Conservation (phyloP, 2,888 invertebrate genomes). For the Thecocarcelia acutangulata region DNA sequence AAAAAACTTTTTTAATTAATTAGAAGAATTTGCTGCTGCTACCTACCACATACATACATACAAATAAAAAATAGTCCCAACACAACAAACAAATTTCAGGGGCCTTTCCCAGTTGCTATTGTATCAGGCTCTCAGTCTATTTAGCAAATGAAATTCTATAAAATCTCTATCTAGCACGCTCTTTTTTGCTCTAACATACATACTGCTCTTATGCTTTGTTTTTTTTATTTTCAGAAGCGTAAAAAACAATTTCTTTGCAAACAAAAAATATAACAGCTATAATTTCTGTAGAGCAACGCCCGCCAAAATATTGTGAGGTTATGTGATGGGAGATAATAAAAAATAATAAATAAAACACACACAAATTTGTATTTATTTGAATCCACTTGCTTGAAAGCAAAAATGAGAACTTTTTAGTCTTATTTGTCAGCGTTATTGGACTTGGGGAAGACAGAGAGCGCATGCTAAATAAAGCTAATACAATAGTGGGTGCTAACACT, state of each 20-base stretch:
- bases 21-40: too few relatives aligned
- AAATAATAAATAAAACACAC: constrained; percentile 66
- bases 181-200: too few relatives aligned
- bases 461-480: too few relatives aligned
- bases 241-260: constrained; percentile 1
- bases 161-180: constrained; percentile 3
- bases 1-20: too few relatives aligned
- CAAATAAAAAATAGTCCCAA: background rate
- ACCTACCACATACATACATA: background rate
- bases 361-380: background rate
- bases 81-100: constrained; percentile 75
- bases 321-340: constrained; percentile 74
- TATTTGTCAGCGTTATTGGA: too few relatives aligned
- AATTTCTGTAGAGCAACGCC: constrained; percentile 72
- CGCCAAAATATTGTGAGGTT: constrained; percentile 74
- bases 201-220: background rate
- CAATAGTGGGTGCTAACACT: too few relatives aligned
- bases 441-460: too few relatives aligned
- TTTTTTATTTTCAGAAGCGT: constrained; percentile 2
- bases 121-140: constrained; percentile 73
- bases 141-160: background rate
- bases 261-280: constrained; percentile 58
- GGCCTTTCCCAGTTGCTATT: constrained; percentile 78
- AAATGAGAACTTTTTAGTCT: background rate
- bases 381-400: constrained; percentile 1